Evolutionary conservation across 2,113 vertebrate genomes (phyloP).

Genomic region (Hoplias malabaricus): DNA sequence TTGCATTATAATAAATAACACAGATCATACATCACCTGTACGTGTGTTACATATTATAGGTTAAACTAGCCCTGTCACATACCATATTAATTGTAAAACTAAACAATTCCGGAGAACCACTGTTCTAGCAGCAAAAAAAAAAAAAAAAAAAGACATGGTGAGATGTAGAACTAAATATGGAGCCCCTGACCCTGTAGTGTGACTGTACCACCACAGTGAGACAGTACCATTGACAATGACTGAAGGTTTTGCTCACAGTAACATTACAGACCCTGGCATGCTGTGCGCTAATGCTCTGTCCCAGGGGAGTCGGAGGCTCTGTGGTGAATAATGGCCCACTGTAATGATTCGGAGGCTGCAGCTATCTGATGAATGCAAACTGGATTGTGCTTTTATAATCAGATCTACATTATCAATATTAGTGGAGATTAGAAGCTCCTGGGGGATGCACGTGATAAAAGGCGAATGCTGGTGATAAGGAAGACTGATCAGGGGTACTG

Average conservation of each 20-base stretch:
- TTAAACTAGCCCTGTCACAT: too few relatives aligned
- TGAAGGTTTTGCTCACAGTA: background rate
- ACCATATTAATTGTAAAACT: too few relatives aligned
- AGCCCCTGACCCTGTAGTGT: background rate
- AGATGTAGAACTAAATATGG: background rate
- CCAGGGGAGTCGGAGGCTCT: background rate
- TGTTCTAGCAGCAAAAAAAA: too few relatives aligned
- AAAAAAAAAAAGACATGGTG: too few relatives aligned
- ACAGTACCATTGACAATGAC: background rate
- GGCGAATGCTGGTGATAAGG: background rate
- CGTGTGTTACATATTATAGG: too few relatives aligned
- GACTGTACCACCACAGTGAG: background rate
- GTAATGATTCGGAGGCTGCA: constrained; percentile 25
- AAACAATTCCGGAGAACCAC: too few relatives aligned
- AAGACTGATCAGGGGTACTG: background rate
- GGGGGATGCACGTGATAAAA: constrained; percentile 22
- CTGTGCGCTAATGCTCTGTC: background rate
- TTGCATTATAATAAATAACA: too few relatives aligned
- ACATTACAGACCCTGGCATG: background rate
- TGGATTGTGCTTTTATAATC: constrained; percentile 32
- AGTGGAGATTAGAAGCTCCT: constrained; percentile 35
- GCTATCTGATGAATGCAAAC: constrained; percentile 38
- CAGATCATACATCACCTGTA: too few relatives aligned
- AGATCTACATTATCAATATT: constrained; percentile 41
- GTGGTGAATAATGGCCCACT: constrained; percentile 26